phyloP scores from a whole-genome alignment of 2,113 vertebrate genomes.

The Myiagra hebetior region DNA sequence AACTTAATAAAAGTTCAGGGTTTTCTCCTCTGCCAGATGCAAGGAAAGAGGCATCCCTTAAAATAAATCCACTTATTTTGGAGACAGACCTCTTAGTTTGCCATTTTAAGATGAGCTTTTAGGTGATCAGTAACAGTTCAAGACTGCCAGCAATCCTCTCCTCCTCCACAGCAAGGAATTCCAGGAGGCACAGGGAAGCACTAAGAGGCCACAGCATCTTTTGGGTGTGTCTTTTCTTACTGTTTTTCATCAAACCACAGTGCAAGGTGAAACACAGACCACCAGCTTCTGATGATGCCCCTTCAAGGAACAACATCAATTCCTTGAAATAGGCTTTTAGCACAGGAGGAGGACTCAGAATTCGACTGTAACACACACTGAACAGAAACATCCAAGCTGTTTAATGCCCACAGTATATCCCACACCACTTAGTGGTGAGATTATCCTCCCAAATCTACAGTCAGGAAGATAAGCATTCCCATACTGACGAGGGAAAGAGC shows the following conservation, averaged over 20 bases:
- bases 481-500: neutral
- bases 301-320: neutral
- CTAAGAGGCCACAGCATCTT: neutral
- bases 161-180: neutral
- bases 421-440: slow-evolving; percentile 6
- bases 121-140: neutral
- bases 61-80: neutral
- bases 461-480: neutral
- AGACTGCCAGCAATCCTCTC: neutral
- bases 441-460: slow-evolving; percentile 3
- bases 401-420: neutral
- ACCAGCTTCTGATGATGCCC: neutral
- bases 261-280: neutral
- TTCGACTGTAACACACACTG: neutral
- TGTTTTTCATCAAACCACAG: neutral
- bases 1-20: neutral
- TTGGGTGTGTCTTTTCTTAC: neutral
- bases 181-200: neutral
- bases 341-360: neutral
- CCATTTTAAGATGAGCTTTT: neutral
- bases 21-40: neutral
- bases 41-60: neutral
- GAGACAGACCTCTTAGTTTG: neutral
- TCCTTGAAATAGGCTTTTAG: neutral
- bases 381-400: neutral